Conservation (phyloP, 2,113 vertebrate genomes). For the Salminus brasiliensis region DNA sequence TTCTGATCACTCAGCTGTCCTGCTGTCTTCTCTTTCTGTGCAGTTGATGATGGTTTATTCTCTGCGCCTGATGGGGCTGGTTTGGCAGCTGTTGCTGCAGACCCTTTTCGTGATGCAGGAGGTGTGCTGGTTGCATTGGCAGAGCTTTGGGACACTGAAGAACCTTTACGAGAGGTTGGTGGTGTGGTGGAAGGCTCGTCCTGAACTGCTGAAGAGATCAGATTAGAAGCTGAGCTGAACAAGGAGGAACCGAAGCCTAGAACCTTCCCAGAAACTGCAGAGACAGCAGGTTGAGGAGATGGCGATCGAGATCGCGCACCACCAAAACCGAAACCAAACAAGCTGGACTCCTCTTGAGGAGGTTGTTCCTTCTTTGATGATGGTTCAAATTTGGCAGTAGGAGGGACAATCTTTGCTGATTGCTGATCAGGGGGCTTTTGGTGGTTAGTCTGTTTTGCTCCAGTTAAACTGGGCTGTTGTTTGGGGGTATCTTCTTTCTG, state of each 20-base stretch:
- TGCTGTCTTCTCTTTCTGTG: slow-evolving; percentile 50
- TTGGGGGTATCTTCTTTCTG: slow-evolving; percentile 51
- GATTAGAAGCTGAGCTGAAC: slow-evolving; percentile 76
- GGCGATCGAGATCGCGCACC: slow-evolving; percentile 60
- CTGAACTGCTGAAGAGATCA: slow-evolving; percentile 73
- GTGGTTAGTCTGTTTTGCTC: slow-evolving; percentile 22
- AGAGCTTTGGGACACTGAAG: slow-evolving; percentile 43
- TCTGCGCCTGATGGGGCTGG: not conserved
- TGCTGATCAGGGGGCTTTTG: slow-evolving; percentile 32
- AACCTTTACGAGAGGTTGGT: slow-evolving; percentile 67
- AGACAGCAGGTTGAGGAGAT: slow-evolving; percentile 55
- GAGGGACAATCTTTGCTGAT: slow-evolving; percentile 8
- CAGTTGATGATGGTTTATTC: not conserved
- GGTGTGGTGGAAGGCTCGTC: slow-evolving; percentile 67
- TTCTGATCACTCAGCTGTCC: slow-evolving; percentile 57
- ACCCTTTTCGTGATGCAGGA: slow-evolving; percentile 53
- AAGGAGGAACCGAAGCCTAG: slow-evolving; percentile 74
- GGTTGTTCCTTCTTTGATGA: slow-evolving; percentile 34
- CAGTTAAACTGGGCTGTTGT: slow-evolving; percentile 38
- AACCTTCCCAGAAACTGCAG: slow-evolving; percentile 72
- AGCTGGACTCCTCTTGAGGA: slow-evolving; percentile 62
- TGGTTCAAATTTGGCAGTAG: slow-evolving; percentile 26
- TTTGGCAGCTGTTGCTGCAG: slow-evolving; percentile 25
- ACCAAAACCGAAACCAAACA: slow-evolving; percentile 72
- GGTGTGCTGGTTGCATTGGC: slow-evolving; percentile 50